Evolutionary conservation across 2,888 invertebrate species (phyloP).

Genomic region (Cremastobaeus sp.): DNA sequence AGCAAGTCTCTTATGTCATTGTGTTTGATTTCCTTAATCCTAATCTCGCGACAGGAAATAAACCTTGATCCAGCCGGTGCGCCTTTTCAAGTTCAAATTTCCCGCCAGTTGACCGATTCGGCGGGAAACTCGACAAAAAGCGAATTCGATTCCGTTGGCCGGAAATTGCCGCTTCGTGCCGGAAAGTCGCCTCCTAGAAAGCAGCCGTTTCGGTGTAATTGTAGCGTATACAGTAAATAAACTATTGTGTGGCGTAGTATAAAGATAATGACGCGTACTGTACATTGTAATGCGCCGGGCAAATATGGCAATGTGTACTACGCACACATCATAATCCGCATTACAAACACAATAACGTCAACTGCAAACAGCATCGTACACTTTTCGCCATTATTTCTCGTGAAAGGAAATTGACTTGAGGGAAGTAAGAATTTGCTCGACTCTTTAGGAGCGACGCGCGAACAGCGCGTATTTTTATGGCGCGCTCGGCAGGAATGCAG

Average conservation of each 20-base stretch:
- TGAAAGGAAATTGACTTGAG: constrained; percentile 14
- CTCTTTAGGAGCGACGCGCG: constrained; percentile 22
- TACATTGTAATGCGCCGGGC: constrained; percentile 40
- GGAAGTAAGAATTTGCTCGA: constrained; percentile 13
- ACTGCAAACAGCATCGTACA: constrained; percentile 38
- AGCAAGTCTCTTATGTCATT: no score
- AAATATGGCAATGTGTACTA: constrained; percentile 43
- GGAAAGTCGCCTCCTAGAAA: no score
- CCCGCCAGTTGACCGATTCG: no score
- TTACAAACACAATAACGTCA: constrained; percentile 45
- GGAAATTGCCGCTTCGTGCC: no score
- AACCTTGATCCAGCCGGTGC: no score
- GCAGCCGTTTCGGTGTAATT: no score
- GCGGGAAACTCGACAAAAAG: no score
- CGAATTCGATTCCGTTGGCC: no score
- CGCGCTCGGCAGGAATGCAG: constrained; percentile 10
- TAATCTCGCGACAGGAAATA: no score
- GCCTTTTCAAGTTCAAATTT: no score
- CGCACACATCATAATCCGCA: constrained; percentile 42
- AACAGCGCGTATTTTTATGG: neutral
- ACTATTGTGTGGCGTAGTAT: constrained; percentile 25
- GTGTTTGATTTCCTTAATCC: no score
- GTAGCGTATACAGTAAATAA: constrained; percentile 33
- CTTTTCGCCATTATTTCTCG: constrained; percentile 23
- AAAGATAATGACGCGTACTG: constrained; percentile 43